Percentiles rank a stretch among this genome's conserved stretches.
phyloP scores from a whole-genome alignment of 1,140 invertebrate genomes.

The Brachionus calyciflorus region DNA sequence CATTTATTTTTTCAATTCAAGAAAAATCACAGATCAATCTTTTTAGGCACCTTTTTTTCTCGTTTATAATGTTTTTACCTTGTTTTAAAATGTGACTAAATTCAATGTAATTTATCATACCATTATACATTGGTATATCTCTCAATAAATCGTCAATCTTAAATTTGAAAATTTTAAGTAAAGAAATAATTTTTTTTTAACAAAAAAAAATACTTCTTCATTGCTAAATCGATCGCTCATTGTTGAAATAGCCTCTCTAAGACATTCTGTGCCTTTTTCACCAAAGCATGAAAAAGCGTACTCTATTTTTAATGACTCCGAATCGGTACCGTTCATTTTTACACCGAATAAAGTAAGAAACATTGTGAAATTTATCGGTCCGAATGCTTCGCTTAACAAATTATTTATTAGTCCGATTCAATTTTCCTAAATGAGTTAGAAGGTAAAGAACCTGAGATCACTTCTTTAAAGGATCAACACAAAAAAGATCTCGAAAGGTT shows the following conservation, averaged over 20 bases:
- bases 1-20: too few species aligned
- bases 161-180: neutral
- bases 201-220: slow-evolving; percentile 73
- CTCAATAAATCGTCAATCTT: slow-evolving; percentile 91
- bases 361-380: slow-evolving; percentile 97
- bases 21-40: too few species aligned
- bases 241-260: slow-evolving; percentile 85
- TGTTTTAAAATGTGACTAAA: slow-evolving; percentile 71
- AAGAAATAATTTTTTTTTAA: neutral
- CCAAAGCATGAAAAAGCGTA: slow-evolving; percentile 94
- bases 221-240: slow-evolving; percentile 95
- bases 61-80: too few species aligned
- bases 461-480: too few species aligned
- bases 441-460: too few species aligned
- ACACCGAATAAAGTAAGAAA: slow-evolving; percentile 97
- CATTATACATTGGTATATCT: slow-evolving; percentile 91
- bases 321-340: slow-evolving; percentile 81
- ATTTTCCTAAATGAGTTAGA: slow-evolving; percentile 52
- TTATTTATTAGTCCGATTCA: slow-evolving; percentile 67
- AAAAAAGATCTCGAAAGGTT: too few species aligned
- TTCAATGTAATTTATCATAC: slow-evolving; percentile 94
- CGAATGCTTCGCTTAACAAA: slow-evolving; percentile 97
- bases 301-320: slow-evolving; percentile 94
- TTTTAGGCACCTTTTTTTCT: too few species aligned
- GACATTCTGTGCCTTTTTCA: slow-evolving; percentile 75